A percentile compares a stretch with the other conserved stretches of the same genome.
These are phyloP conservation scores for Margaritifera margaritifera DNA, from an alignment of 2,888 invertebrate genomes.

Conservation along the genomic window DNA sequence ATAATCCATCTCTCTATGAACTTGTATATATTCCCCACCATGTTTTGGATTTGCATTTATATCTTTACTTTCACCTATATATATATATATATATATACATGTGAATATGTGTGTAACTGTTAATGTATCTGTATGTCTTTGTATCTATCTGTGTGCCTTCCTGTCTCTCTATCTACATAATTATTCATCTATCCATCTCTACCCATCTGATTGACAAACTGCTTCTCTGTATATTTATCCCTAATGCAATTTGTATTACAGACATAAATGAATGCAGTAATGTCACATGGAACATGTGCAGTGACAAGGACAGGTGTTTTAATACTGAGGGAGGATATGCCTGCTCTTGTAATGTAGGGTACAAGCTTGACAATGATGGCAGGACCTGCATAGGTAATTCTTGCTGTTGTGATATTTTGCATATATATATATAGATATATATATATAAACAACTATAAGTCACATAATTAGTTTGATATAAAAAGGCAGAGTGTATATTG, in stretches of 20 bases:
- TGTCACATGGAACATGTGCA: conserved; percentile 16
- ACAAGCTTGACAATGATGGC: conserved; percentile 40
- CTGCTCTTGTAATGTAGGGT: conserved; percentile 81
- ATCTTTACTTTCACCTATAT: background rate
- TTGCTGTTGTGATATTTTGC: conserved; percentile 4
- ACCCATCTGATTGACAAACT: too few species aligned
- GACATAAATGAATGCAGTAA: conserved; percentile 32
- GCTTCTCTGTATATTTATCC: too few species aligned
- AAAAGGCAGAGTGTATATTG: too few species aligned
- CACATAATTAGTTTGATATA: too few species aligned
- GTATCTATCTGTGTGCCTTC: too few species aligned
- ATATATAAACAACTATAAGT: too few species aligned
- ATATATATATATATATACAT: background rate
- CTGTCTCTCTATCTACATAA: too few species aligned
- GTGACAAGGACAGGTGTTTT: conserved; percentile 24
- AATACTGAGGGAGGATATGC: conserved; percentile 43
- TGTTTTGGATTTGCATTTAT: background rate
- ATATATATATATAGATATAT: too few species aligned
- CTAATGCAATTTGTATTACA: conserved; percentile 4
- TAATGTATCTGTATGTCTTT: too few species aligned
- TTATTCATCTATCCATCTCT: too few species aligned
- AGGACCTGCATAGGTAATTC: conserved; percentile 41
- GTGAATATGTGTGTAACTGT: too few species aligned
- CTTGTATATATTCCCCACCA: background rate
- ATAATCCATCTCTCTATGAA: background rate